Conservation (phyloP, 2,888 invertebrate species). For the Microchrysa polita region DNA sequence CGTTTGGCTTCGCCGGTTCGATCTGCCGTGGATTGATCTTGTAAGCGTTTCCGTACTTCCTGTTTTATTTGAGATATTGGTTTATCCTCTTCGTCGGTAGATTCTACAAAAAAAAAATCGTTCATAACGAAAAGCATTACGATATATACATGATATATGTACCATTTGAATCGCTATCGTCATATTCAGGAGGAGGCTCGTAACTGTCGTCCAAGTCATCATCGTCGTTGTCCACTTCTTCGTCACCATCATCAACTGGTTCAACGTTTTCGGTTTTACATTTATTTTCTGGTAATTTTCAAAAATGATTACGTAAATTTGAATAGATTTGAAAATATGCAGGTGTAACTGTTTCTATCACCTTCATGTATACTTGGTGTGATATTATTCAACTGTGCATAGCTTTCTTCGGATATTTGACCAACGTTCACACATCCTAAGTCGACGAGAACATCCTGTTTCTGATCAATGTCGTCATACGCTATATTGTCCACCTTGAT, state of each 20-base stretch:
- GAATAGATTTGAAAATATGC: too few relatives aligned
- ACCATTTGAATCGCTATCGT: constrained; percentile 17
- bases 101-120: not conserved
- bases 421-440: not conserved
- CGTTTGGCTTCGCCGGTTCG: too few relatives aligned
- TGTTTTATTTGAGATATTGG: not conserved
- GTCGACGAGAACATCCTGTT: not conserved
- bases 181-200: not conserved
- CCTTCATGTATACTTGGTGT: too few relatives aligned
- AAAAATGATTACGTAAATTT: not conserved
- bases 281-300: not conserved
- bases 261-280: not conserved
- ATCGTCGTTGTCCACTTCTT: not conserved
- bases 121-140: too few relatives aligned
- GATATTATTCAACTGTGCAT: not conserved
- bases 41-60: not conserved
- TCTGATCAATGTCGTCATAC: not conserved
- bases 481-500: constrained; percentile 15
- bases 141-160: too few relatives aligned
- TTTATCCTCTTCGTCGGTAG: constrained; percentile 24
- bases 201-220: not conserved
- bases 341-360: too few relatives aligned
- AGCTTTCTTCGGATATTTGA: not conserved
- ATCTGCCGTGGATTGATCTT: not conserved
- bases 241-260: not conserved